Base-by-base conservation (phyloP, 2,888 invertebrate genomes). In the Poecilobothrus nobilitatus region DNA sequence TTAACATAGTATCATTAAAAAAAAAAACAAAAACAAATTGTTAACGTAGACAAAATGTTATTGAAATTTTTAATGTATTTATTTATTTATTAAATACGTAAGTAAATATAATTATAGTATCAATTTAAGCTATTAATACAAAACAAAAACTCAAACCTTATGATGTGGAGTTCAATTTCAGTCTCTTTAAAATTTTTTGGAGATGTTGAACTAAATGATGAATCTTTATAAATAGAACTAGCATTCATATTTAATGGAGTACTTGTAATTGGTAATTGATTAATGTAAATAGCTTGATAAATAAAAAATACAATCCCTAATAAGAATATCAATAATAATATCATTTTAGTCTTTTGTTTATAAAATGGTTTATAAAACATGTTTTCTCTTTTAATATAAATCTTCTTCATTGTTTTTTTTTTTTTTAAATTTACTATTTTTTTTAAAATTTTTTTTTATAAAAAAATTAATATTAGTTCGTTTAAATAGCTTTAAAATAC, bases 301-400 rank as follows among this genome's bases (percentile, higher is more conserved):
- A 76, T 69, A 69, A 81, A 76, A 67, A 81, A 81, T 68, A 80
- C 71, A 68, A 84, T 78, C 64, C 81, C 82, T 44, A 81, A 73
- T 27, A 82, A 67, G 71, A 82, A 79, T 68, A 82, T 80, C 34
- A 77, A 73, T 22, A 83, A 73, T 67, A 84, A 71, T n/a, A 79
- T 75, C 76, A 82, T 78, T 74, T 83, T 83, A 0, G 80, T 77
- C 71, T 80, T 83, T 71, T 82, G 79, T 73, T 80, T 81, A 74
- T 82, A 82, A 71, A 82, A 81, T 21, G 82, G 82, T 70, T 80
- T 81, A 74, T 79, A 81, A 70, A 81, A 82, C 44, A 82, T 80
- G 69, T 81, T 79, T 71, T 82, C 82, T 12, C 79, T 76, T 73
- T 81, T 82, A 21, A 82, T 79, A 82, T 82, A 82, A 69, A 79